These are phyloP conservation scores for Polydrusus pterygomalis DNA, from an alignment of 2,888 invertebrate species.

Conservation along the genomic window DNA sequence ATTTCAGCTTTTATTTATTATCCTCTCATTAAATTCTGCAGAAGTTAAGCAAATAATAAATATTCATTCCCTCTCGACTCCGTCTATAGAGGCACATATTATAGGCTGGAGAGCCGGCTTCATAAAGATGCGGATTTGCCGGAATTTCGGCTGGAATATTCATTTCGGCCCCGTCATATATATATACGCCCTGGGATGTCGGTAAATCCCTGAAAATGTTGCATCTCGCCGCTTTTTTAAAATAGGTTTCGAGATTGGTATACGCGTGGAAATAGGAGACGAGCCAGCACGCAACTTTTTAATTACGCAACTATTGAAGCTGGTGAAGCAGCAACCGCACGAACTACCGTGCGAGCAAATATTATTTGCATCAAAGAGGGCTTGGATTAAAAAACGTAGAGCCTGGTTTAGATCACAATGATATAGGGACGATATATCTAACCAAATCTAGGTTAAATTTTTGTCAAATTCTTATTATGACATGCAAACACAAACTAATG, in stretches of 20 bases:
- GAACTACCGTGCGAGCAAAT: too few species aligned
- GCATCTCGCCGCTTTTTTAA: conserved; percentile 8
- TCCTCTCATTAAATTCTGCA: conserved; percentile 13
- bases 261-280: conserved; percentile 1
- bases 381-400: too few species aligned
- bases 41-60: conserved; percentile 23
- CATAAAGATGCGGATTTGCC: conserved; percentile 21
- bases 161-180: conserved; percentile 19
- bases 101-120: conserved; percentile 19
- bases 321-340: background rate
- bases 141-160: conserved; percentile 15
- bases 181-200: conserved; percentile 22
- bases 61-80: conserved; percentile 19
- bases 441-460: too few species aligned
- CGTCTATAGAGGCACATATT: conserved; percentile 21
- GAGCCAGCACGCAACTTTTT: background rate
- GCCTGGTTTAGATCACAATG: too few species aligned
- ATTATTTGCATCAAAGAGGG: too few species aligned
- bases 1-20: conserved; percentile 9
- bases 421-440: too few species aligned
- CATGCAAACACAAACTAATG: too few species aligned
- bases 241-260: conserved; percentile 14
- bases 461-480: too few species aligned
- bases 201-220: conserved; percentile 18
- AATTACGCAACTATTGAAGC: background rate